phyloP scores from a whole-genome alignment of 2,888 invertebrate genomes.

The Anodontia alba region DNA sequence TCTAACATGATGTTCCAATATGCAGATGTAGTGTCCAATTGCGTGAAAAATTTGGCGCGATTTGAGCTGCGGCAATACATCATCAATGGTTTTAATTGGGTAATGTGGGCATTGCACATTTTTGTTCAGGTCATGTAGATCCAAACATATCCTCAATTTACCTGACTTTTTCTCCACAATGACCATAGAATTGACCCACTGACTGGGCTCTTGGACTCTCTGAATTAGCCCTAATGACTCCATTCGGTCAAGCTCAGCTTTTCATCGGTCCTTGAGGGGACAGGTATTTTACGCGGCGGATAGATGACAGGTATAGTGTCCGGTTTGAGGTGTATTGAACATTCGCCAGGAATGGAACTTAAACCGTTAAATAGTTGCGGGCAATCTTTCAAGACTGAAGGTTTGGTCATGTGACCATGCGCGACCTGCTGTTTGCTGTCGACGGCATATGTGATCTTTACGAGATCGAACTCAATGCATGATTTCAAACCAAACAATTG shows the following conservation, averaged over 20 bases:
- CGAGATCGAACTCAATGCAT: background rate
- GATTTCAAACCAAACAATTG: conserved; percentile 15
- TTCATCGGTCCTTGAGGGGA: conserved; percentile 10
- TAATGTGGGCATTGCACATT: conserved; percentile 31
- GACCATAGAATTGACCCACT: conserved; percentile 63
- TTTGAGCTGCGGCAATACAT: conserved; percentile 31
- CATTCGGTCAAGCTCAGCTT: conserved; percentile 18
- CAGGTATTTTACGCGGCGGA: conserved; percentile 41
- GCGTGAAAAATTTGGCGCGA: conserved; percentile 47
- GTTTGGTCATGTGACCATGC: background rate
- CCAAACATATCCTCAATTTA: conserved; percentile 62
- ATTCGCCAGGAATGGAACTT: conserved; percentile 56
- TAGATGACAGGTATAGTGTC: conserved; percentile 53
- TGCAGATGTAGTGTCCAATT: conserved; percentile 46
- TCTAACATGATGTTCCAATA: conserved; percentile 42
- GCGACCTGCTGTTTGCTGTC: background rate
- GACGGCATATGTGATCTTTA: no score
- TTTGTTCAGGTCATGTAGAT: conserved; percentile 63
- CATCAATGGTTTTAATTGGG: conserved; percentile 36
- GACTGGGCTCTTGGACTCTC: conserved; percentile 39
- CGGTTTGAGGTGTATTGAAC: conserved; percentile 36
- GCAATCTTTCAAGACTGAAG: conserved; percentile 20
- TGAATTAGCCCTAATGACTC: background rate
- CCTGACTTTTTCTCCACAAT: conserved; percentile 47
- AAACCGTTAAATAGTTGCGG: conserved; percentile 43